These are phyloP conservation scores for Etheostoma cragini DNA, from an alignment of 2,113 vertebrate species.

Conservation along the genomic window DNA sequence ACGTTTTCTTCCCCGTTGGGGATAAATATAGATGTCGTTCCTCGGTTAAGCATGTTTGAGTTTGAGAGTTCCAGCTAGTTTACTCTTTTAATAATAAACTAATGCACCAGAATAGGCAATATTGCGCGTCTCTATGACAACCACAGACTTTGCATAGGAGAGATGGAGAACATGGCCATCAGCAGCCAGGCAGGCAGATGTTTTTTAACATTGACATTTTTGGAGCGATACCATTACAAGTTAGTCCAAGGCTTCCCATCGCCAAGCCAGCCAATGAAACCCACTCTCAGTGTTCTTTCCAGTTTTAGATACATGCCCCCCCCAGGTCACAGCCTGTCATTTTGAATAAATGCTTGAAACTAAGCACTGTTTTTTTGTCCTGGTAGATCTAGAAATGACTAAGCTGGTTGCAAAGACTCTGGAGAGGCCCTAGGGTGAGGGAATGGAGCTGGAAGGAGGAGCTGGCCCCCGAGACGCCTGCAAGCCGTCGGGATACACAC, in stretches of 20 bases:
- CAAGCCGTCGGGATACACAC: slow-evolving; percentile 75
- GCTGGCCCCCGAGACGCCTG: slow-evolving; percentile 69
- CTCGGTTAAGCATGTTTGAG: slow-evolving; percentile 33
- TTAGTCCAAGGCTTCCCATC: slow-evolving; percentile 66
- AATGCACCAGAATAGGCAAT: slow-evolving; percentile 49
- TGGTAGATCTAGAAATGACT: slow-evolving; percentile 64
- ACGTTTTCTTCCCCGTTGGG: not conserved
- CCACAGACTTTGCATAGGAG: slow-evolving; percentile 38
- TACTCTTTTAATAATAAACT: slow-evolving; percentile 50
- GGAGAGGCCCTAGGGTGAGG: slow-evolving; percentile 78
- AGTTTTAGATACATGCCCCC: slow-evolving; percentile 50
- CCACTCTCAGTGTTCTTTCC: slow-evolving; percentile 61
- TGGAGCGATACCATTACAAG: slow-evolving; percentile 56
- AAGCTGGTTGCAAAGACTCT: slow-evolving; percentile 56
- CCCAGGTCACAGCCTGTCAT: slow-evolving; percentile 63
- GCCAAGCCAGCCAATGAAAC: slow-evolving; percentile 56
- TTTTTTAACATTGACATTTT: slow-evolving; percentile 71
- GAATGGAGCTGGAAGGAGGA: slow-evolving; percentile 74
- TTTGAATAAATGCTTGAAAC: slow-evolving; percentile 75
- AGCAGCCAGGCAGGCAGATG: slow-evolving; percentile 35
- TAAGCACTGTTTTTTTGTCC: slow-evolving; percentile 57
- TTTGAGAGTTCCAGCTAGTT: slow-evolving; percentile 46
- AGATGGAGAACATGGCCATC: slow-evolving; percentile 49
- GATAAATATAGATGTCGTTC: slow-evolving; percentile 57
- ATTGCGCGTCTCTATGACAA: slow-evolving; percentile 61